A percentile compares a stretch with the other conserved stretches of the same genome.
Conservation (phyloP, 1,140 invertebrate genomes). For the Eueides isabella region DNA sequence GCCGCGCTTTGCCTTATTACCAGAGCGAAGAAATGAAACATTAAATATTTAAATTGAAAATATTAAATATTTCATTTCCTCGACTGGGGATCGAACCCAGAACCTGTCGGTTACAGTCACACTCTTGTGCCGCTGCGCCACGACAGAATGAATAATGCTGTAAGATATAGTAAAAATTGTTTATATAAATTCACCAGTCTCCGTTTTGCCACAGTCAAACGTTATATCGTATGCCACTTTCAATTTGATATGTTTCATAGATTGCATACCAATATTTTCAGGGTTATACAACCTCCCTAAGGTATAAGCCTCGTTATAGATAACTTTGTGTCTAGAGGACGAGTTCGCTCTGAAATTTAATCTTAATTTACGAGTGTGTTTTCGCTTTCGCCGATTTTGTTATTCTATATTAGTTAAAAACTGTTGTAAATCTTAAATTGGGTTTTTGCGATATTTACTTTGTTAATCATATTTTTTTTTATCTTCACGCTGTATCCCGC, state of each 20-base stretch:
- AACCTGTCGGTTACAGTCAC: too few relatives aligned
- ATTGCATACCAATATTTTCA: conserved; percentile 34
- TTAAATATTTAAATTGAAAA: too few relatives aligned
- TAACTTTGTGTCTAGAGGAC: conserved; percentile 35
- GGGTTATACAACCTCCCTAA: conserved; percentile 25
- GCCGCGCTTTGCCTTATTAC: too few relatives aligned
- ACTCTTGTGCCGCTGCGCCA: too few relatives aligned
- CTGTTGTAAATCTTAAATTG: not conserved
- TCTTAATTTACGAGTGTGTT: conserved; percentile 20
- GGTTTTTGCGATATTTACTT: not conserved
- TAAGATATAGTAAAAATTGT: not conserved
- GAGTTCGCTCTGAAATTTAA: conserved; percentile 22
- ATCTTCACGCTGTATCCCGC: too few relatives aligned
- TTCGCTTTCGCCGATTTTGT: not conserved
- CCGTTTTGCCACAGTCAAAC: not conserved
- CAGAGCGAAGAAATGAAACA: too few relatives aligned
- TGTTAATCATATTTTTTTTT: not conserved
- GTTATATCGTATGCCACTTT: not conserved
- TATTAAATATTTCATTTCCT: too few relatives aligned
- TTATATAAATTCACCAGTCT: not conserved
- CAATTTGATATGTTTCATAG: conserved; percentile 5
- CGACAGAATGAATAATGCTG: too few relatives aligned
- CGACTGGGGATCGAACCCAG: too few relatives aligned
- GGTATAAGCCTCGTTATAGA: conserved; percentile 37
- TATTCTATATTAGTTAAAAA: not conserved